Evolutionary conservation across 2,113 vertebrate genomes (phyloP).

Genomic region (Ahaetulla prasina): DNA sequence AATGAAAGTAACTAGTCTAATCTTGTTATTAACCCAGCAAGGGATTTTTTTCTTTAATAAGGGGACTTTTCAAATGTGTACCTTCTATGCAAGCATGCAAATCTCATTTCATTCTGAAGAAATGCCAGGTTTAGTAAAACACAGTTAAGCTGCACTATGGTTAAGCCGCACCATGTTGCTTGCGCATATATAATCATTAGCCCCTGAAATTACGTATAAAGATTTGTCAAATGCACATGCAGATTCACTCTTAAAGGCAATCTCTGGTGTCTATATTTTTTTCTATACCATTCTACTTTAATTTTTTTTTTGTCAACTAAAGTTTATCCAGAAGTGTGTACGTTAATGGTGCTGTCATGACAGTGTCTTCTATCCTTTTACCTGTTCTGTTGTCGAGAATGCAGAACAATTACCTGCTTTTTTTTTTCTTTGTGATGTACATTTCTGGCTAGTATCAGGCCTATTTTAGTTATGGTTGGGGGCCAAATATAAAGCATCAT

Average conservation of each 20-base stretch:
- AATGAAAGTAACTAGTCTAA: background rate
- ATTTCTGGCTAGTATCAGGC: background rate
- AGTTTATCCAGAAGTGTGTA: conserved; percentile 39
- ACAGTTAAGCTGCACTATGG: background rate
- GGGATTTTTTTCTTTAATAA: background rate
- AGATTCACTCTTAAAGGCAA: conserved; percentile 7
- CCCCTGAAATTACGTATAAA: background rate
- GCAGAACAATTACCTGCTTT: conserved; percentile 27
- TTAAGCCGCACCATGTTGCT: background rate
- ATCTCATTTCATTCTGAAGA: background rate
- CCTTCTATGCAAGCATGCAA: background rate
- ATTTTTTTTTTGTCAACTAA: conserved; percentile 27
- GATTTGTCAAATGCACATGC: background rate
- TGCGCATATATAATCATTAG: too few relatives aligned
- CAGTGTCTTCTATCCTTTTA: conserved; percentile 38
- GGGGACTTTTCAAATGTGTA: background rate
- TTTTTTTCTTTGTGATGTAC: background rate
- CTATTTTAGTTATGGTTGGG: background rate
- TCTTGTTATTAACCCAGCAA: background rate
- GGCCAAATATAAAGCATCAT: conserved; percentile 17
- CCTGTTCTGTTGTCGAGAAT: conserved; percentile 39
- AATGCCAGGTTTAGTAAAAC: background rate
- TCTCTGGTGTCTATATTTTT: conserved; percentile 18
- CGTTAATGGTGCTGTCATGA: conserved; percentile 31
- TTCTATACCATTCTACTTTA: background rate